Conservation (phyloP, 2,797 vertebrate species). For the Streptopelia turtur region DNA sequence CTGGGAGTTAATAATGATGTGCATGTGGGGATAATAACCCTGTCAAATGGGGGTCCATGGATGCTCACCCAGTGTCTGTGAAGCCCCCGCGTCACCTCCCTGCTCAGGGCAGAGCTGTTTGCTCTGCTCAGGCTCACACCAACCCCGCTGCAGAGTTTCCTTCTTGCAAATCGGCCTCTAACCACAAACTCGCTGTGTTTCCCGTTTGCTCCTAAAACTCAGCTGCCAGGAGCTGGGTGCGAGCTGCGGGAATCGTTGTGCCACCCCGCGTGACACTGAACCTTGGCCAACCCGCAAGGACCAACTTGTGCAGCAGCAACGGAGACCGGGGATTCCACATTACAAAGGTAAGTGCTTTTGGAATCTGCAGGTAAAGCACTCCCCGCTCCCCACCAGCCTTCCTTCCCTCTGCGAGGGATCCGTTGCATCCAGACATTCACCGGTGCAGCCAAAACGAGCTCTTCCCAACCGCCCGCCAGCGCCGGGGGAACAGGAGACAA, state of each 20-base stretch:
- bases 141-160: fast-evolving
- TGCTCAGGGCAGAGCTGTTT: fast-evolving
- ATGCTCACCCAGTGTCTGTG: neutral
- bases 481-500: slow-evolving; percentile 46
- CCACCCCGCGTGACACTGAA: fast-evolving
- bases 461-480: neutral
- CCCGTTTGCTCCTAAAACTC: fast-evolving
- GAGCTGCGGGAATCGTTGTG: fast-evolving
- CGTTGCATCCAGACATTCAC: neutral
- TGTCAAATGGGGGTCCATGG: fast-evolving
- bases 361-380: fast-evolving
- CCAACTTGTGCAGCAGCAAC: fast-evolving
- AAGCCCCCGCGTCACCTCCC: neutral
- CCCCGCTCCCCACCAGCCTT: neutral
- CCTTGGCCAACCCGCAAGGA: fast-evolving
- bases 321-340: fast-evolving
- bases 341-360: neutral
- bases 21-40: neutral
- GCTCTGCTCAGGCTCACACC: neutral
- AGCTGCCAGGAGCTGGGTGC: neutral
- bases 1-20: neutral
- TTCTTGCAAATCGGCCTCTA: fast-evolving
- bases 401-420: neutral
- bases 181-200: fast-evolving
- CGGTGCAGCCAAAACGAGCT: neutral